Evolutionary conservation across 35 echinoderm and acorn worm genomes (phyloP), one percentile per base, ranked within the genome.

Genomic region (Holothuria glaberrima): DNA sequence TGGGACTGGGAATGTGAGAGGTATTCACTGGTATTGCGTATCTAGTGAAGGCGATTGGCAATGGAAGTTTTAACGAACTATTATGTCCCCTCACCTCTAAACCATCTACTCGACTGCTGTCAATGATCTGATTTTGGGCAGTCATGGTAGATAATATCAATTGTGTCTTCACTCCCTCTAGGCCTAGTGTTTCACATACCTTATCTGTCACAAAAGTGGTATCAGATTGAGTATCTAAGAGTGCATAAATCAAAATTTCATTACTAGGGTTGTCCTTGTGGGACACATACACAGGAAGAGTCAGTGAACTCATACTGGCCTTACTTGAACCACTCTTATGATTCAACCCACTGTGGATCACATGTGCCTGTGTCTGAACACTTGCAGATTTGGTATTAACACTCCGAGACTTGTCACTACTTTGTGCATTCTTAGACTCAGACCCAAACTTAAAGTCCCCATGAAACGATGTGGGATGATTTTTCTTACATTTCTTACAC

Each of bases 141-240:
- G 57, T 27, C 84, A 93, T 93, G 24, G 91, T 93, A 48, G 91
- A 93, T 18, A 93, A 84, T 17, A 58, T 30, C 24, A 93, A 30
- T 25, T 46, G 19, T 41, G 87, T 58, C 16, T 59, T 30, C 28
- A 21, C 9, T 67, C 91, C 83, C 29, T 67, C 18, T 57, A 89
- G 31, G 21, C 84, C 83, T 26, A 93, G 57, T 35, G 50, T 31
- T 26, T 88, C 63, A n/a, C 66, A 59, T 10, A 77, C 68, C 12
- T 68, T 24, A 17, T 80, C 70, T 17, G 77, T 31, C 29, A 93
- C 87, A 48, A 90, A 94, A 20, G 81, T 86, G 1, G 88, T 90
- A 66, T 94, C 88, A 58, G 80, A 90, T 44, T 94, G 92, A 59
- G 92, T 90, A 54, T 94, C 92, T 32, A 94, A 58, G 18, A 94